Evolutionary conservation across 2,888 invertebrate species (phyloP).

Genomic region (Clusia tigrina): DNA sequence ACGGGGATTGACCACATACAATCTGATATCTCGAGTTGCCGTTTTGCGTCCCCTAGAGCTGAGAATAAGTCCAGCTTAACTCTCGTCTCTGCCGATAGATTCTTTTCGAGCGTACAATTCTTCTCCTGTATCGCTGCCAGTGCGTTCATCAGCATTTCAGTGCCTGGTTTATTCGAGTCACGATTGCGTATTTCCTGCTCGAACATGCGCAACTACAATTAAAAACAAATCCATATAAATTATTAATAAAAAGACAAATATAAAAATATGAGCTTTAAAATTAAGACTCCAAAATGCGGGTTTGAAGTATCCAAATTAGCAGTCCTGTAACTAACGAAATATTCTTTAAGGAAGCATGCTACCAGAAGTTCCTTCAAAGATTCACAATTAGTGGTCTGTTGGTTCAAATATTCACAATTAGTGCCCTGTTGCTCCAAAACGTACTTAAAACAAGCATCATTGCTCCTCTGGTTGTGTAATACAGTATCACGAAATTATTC

Average conservation of each 20-base stretch:
- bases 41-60: slow-evolving; percentile 93
- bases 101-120: slow-evolving; percentile 89
- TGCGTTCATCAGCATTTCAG: slow-evolving; percentile 82
- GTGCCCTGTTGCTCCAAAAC: no score
- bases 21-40: slow-evolving; percentile 86
- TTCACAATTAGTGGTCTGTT: no score
- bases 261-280: not conserved
- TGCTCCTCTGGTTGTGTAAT: no score
- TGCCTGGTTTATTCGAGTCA: slow-evolving; percentile 65
- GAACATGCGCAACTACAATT: slow-evolving; percentile 57
- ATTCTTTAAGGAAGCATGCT: no score
- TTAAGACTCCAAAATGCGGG: no score
- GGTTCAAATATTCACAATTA: no score
- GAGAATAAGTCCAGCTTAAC: slow-evolving; percentile 98
- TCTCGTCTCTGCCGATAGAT: slow-evolving; percentile 94
- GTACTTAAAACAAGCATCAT: no score
- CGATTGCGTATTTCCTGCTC: slow-evolving; percentile 62
- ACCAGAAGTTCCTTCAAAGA: no score
- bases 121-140: slow-evolving; percentile 87
- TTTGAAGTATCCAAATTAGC: no score
- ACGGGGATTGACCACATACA: slow-evolving; percentile 67
- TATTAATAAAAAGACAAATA: slow-evolving; percentile 1
- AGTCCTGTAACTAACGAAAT: no score
- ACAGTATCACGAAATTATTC: not conserved
- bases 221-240: not conserved